These are phyloP conservation scores for Piprites chloris DNA, from an alignment of 2,113 vertebrate species.

Conservation along the genomic window DNA sequence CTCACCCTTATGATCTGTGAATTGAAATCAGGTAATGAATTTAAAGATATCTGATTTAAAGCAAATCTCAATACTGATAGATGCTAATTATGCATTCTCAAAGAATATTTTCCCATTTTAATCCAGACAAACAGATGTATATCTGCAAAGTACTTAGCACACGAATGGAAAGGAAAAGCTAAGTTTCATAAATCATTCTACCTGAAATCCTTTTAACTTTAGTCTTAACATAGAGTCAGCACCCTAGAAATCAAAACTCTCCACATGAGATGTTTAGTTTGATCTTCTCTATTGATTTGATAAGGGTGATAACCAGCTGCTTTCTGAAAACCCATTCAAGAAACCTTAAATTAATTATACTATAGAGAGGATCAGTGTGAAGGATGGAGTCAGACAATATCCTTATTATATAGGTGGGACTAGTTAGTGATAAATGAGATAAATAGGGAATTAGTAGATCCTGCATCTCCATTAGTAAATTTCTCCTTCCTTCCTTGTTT, in stretches of 20 bases:
- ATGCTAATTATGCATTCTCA: background rate
- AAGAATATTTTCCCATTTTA: background rate
- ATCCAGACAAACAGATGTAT: background rate
- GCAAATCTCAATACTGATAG: fast-evolving
- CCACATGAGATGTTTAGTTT: background rate
- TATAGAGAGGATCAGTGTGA: background rate
- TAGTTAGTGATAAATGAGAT: background rate
- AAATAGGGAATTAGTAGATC: background rate
- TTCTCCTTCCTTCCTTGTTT: background rate
- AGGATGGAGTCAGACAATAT: background rate
- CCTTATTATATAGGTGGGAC: background rate
- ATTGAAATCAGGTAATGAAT: background rate
- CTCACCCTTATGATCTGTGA: background rate
- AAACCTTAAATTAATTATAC: background rate
- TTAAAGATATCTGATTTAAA: background rate
- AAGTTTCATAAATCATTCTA: background rate
- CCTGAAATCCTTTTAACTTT: background rate
- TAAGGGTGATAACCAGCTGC: background rate
- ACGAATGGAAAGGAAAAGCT: background rate
- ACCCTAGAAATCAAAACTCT: background rate
- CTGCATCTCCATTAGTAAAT: background rate
- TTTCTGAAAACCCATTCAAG: background rate
- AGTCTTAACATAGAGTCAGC: background rate
- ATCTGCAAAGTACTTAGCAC: background rate
- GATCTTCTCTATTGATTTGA: background rate